Evolutionary conservation across 2,888 invertebrate species (phyloP), one percentile per base, ranked within the genome.

Genomic region (Octodonta nipae): DNA sequence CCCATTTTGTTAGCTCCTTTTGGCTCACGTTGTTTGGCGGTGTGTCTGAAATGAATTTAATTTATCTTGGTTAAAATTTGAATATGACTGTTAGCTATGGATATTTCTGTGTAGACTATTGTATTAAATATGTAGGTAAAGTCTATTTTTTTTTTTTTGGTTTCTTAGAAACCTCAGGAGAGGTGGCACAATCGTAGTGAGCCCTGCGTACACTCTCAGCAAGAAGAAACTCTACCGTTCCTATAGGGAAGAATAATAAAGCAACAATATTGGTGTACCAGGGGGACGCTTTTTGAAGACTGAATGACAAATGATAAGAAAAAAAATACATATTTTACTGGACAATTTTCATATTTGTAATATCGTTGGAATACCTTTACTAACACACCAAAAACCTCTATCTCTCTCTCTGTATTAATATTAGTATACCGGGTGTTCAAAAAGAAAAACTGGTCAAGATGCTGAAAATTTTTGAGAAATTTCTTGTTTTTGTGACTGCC

Each of bases 181-280:
- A 63, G 51, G 52, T 8, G 81, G 82, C 61, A 85, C 86, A 48
- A 79, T 89, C 55, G 78, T 88, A 66, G 82, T 89, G 61, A 84
- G 86, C 67, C 79, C 81, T 51, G 82, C 80, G 58, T 91, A 86
- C 69, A 78, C 78, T 56, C 69, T 91, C 66, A 83, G 80, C 61
- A 91, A 91, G 71, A 86, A 85, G 64, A 89, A 89, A 66, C 68
- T 91, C 51, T 89, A 88, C 70, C 71, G 85, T 56, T 79, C 80
- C 53, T 74, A 73, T 56, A 46, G 47, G 36, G 56, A 56, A 33
- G 54, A 50, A 44, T 36, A 36, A 34, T n/a, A n/a, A n/a, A n/a
- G n/a, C n/a, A n/a, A n/a, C n/a, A n/a, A n/a, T n/a, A n/a, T n/a
- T n/a, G n/a, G n/a, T n/a, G n/a, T n/a, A n/a, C n/a, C n/a, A n/a